These are phyloP conservation scores for Apotomis capreana DNA, from an alignment of 2,888 invertebrate genomes.

Conservation along the genomic window DNA sequence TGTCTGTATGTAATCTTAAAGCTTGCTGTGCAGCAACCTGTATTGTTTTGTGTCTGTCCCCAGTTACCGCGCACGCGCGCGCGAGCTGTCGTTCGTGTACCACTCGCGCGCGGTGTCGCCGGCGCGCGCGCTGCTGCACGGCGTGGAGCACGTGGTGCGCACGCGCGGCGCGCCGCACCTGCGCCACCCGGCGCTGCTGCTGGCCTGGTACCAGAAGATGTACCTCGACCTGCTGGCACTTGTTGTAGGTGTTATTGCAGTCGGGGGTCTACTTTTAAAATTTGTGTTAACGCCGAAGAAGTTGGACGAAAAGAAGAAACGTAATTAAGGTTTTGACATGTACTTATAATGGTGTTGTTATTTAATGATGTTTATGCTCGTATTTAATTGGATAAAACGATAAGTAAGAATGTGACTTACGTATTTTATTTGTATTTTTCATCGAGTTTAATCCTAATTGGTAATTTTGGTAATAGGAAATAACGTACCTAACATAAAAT, in stretches of 20 bases:
- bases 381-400: too few species aligned
- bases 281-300: background rate
- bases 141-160: conserved; percentile 85
- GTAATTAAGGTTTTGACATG: too few species aligned
- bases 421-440: too few species aligned
- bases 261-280: background rate
- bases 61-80: conserved; percentile 50
- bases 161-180: conserved; percentile 80
- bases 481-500: too few species aligned
- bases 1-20: too few species aligned
- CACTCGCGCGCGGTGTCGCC: conserved; percentile 76
- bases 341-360: too few species aligned
- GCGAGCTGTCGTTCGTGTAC: conserved; percentile 48
- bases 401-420: too few species aligned
- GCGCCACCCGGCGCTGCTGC: conserved; percentile 48
- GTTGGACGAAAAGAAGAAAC: background rate
- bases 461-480: too few species aligned
- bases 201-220: conserved; percentile 56
- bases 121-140: conserved; percentile 83
- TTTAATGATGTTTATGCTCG: too few species aligned
- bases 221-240: conserved; percentile 47
- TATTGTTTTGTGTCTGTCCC: background rate
- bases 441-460: too few species aligned
- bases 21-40: background rate
- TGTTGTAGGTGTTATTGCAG: background rate